phyloP scores from a whole-genome alignment of 2,797 vertebrate genomes.

The Manis crassicaudata region DNA sequence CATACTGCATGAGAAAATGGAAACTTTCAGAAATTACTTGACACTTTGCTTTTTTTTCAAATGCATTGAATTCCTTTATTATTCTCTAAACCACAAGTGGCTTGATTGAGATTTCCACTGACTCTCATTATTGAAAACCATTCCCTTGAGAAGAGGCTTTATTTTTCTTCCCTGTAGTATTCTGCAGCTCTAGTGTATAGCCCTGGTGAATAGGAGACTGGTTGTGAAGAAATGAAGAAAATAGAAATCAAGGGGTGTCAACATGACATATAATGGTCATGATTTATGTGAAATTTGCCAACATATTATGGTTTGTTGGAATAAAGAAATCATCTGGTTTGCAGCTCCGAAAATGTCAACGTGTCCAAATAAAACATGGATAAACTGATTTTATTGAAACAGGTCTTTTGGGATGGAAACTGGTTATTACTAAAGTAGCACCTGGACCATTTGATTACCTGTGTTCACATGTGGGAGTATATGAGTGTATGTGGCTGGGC shows the following conservation, averaged over 20 bases:
- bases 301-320: neutral
- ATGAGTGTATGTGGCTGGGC: rapidly evolving
- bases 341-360: neutral
- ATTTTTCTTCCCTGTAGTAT: neutral
- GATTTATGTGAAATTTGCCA: neutral
- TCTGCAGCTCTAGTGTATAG: neutral
- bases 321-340: neutral
- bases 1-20: neutral
- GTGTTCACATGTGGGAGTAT: neutral
- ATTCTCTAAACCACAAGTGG: neutral
- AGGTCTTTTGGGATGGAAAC: neutral
- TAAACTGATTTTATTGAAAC: neutral
- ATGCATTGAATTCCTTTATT: neutral
- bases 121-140: neutral
- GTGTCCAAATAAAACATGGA: neutral
- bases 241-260: neutral
- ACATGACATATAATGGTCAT: neutral
- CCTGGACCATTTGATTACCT: rapidly evolving
- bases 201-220: neutral
- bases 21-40: slow-evolving; percentile 41
- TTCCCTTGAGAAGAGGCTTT: neutral
- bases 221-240: neutral
- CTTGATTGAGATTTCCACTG: neutral
- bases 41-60: neutral
- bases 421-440: neutral